Percentiles rank a stretch among this genome's conserved stretches.
These are phyloP conservation scores for Ctenosaura bakeri DNA, from an alignment of 2,797 vertebrate genomes.

Conservation along the genomic window DNA sequence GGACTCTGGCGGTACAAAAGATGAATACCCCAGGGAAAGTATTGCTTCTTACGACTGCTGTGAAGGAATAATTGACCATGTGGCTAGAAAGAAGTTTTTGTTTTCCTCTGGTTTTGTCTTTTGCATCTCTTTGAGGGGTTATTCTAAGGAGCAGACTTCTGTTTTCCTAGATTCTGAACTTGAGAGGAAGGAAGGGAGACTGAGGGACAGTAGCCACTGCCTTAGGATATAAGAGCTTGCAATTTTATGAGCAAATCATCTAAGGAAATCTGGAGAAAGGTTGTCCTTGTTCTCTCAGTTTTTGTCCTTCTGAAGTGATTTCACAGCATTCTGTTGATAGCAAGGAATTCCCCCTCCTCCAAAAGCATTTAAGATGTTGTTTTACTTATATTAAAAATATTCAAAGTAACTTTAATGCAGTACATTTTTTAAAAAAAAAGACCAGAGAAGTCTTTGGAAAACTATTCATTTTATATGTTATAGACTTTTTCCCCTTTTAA, in stretches of 20 bases:
- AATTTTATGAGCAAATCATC: neutral
- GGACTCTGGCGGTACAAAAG: slow-evolving; percentile 16
- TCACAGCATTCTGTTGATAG: too few species aligned
- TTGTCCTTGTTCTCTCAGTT: too few species aligned
- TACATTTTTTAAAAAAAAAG: neutral
- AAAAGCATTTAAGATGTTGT: too few species aligned
- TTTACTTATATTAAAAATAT: too few species aligned
- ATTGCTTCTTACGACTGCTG: slow-evolving; percentile 6
- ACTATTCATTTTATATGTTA: slow-evolving; percentile 23
- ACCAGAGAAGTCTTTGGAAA: neutral
- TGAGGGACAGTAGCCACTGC: neutral
- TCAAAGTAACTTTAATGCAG: too few species aligned
- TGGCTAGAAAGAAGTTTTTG: neutral
- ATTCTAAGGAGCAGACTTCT: slow-evolving; percentile 19
- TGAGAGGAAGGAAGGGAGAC: slow-evolving; percentile 37
- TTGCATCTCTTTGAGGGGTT: neutral
- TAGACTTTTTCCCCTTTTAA: neutral
- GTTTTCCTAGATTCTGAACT: slow-evolving; percentile 31
- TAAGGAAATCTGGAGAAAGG: neutral
- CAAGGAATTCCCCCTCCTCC: too few species aligned
- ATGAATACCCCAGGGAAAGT: slow-evolving; percentile 14
- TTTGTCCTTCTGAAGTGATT: too few species aligned
- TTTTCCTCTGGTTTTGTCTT: neutral
- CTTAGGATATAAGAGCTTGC: slow-evolving; percentile 8
- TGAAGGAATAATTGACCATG: slow-evolving; percentile 1